A percentile compares a stretch with the other conserved stretches of the same genome.
phyloP scores from a whole-genome alignment of 2,113 vertebrate genomes.

The Geococcyx californianus region DNA sequence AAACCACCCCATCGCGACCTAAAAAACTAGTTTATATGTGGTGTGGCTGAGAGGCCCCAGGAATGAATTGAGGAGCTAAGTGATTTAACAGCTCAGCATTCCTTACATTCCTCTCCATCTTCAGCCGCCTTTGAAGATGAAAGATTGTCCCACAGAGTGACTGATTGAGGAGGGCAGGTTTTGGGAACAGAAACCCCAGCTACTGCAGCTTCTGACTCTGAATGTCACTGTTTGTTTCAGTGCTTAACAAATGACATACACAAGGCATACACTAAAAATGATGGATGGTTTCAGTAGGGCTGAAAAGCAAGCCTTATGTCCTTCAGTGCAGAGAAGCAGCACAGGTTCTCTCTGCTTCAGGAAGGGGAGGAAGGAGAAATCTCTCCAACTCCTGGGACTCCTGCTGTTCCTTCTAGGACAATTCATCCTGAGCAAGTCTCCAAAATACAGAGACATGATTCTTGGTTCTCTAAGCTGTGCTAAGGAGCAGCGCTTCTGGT shows the following conservation, averaged over 20 bases:
- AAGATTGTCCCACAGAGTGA: neutral
- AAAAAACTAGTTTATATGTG: neutral
- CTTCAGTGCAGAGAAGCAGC: neutral
- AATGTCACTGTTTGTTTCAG: neutral
- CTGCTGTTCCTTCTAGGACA: neutral
- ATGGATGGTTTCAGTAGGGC: neutral
- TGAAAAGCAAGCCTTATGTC: neutral
- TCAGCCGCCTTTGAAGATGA: neutral
- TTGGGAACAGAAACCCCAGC: neutral
- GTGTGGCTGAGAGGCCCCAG: neutral
- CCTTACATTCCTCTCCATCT: neutral
- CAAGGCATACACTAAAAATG: neutral
- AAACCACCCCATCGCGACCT: too few species aligned
- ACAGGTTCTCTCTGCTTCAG: neutral
- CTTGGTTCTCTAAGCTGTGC: neutral
- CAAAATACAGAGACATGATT: neutral
- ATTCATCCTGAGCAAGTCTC: neutral
- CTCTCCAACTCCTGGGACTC: neutral
- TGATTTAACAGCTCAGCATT: neutral
- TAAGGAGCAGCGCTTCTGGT: neutral
- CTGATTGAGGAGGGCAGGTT: neutral
- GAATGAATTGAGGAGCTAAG: neutral
- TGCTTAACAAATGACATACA: neutral
- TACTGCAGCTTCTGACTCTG: neutral
- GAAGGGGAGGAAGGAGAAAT: neutral